Percentiles rank a stretch among this genome's conserved stretches.
These are phyloP conservation scores for Bactericera cockerelli DNA, from an alignment of 1,140 invertebrate genomes.

Conservation along the genomic window DNA sequence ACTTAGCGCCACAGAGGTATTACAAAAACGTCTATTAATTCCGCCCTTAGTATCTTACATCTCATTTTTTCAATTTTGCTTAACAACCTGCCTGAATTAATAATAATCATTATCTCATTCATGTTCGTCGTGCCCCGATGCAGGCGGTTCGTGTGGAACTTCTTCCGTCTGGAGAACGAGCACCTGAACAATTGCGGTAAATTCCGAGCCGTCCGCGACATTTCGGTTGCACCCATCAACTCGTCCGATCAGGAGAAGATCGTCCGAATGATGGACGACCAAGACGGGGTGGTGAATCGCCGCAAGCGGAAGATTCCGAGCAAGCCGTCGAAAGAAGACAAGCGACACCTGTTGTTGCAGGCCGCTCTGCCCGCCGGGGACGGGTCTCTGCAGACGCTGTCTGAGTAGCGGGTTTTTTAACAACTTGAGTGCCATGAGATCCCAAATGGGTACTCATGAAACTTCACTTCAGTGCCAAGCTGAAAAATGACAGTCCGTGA, in stretches of 20 bases:
- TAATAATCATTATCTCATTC: no score
- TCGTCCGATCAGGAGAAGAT: slow-evolving; percentile 74
- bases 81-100: no score
- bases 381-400: no score
- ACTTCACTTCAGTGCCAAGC: no score
- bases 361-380: not conserved
- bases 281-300: slow-evolving; percentile 70
- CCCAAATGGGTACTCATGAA: no score
- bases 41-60: no score
- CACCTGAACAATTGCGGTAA: slow-evolving; percentile 90
- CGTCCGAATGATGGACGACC: slow-evolving; percentile 89
- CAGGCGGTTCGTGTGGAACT: slow-evolving; percentile 80
- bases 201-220: slow-evolving; percentile 79
- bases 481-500: no score
- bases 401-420: no score
- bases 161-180: slow-evolving; percentile 84
- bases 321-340: slow-evolving; percentile 22
- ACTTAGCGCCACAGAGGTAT: no score
- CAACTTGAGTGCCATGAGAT: no score
- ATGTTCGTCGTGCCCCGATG: not conserved
- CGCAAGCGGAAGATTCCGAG: slow-evolving; percentile 18
- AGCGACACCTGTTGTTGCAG: slow-evolving; percentile 14
- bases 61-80: no score
- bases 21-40: no score
- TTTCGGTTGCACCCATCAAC: slow-evolving; percentile 71